Base-by-base conservation (phyloP, 1,140 invertebrate genomes). In the Microplitis demolitor region DNA sequence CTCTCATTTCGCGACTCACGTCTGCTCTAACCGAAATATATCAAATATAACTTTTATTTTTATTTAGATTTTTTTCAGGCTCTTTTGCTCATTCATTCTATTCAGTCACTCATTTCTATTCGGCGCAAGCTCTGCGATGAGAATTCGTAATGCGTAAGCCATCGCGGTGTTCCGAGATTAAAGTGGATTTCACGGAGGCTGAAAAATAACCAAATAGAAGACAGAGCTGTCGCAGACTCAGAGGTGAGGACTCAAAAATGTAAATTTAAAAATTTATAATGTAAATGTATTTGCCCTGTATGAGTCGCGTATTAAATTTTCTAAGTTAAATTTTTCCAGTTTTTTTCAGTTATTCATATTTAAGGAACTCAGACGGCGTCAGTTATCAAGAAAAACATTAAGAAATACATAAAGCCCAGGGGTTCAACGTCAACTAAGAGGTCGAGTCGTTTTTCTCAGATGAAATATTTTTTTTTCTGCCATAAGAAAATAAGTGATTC, bases 131-230 rank as follows among this genome's bases (percentile, higher is more conserved):
- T 0, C 14, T 0, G 33, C 63, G 37, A 66, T 50, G 9, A 51
- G 63, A 66, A 66, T 66, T 66, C 37, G 63, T 66, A 50, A 66
- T 51, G 37, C 35, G 39, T 51, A 24, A 51, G 24, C 56, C 56
- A 58, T 58, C 16, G 31, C 24, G 56, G 14, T 3, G 24, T 66
- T 51, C 37, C 4, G 63, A 66, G 37, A 66, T 51, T 66, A 66
- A 66, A 66, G 16, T 45, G 13, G 63, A 63, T 63, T 63, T 63
- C 37, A 63, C 61, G 14, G 9, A 14, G 31, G 24, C n/a, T 33
- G n/a, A 35, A 8, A 4, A 37, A 63, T n/a, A 16, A 34, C 4
- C 4, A 16, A 31, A 31, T 3, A 62, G 13, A 58, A 11, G 16
- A 24, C 24, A 24, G 24, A 24, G 24, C 24, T 2, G 24, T 24